Conservation (phyloP, 2,797 vertebrate species). For the Sparidentex hasta region DNA sequence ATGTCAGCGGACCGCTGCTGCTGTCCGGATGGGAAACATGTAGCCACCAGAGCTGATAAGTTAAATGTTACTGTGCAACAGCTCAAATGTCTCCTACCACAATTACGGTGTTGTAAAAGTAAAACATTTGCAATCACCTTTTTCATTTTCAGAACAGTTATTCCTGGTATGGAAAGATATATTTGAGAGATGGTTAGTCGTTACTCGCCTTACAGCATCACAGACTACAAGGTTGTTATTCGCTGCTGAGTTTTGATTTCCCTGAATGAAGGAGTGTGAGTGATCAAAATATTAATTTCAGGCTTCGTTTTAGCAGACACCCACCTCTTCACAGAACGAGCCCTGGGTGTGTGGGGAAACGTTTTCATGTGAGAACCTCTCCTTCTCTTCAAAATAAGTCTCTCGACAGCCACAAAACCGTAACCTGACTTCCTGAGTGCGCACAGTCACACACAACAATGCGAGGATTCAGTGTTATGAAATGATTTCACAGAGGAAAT, state of each 20-base stretch:
- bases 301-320: constrained; percentile 27
- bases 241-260: constrained; percentile 45
- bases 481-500: constrained; percentile 30
- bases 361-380: constrained; percentile 3
- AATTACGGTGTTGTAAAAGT: background rate
- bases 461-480: background rate
- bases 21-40: constrained; percentile 47
- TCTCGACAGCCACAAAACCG: background rate
- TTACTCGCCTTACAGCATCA: constrained; percentile 19
- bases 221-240: constrained; percentile 23
- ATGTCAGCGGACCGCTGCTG: constrained; percentile 57
- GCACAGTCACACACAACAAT: background rate
- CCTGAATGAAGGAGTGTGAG: constrained; percentile 19
- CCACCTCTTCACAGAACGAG: constrained; percentile 26
- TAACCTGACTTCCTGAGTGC: background rate
- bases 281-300: constrained; percentile 43
- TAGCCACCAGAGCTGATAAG: background rate
- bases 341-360: constrained; percentile 5
- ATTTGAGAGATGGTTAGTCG: constrained; percentile 1
- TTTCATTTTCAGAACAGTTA: constrained; percentile 9
- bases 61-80: constrained; percentile 3
- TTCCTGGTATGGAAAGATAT: background rate
- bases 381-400: constrained; percentile 1
- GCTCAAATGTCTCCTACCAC: constrained; percentile 1
- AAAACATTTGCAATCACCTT: background rate